These are phyloP conservation scores for Pantelozetes paolii DNA, from an alignment of 2,888 invertebrate species.

Conservation along the genomic window DNA sequence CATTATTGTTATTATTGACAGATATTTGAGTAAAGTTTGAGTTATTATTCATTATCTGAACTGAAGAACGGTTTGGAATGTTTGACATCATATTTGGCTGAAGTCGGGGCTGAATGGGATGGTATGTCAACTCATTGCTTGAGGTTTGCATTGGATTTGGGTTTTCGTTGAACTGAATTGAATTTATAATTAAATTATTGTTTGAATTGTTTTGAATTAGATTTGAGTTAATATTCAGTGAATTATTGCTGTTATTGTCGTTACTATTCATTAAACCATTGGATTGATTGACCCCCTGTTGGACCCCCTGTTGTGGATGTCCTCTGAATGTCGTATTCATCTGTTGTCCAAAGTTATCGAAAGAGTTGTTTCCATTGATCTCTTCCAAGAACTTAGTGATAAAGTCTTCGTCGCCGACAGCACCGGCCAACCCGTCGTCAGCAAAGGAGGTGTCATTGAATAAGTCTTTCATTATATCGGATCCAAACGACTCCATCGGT, in stretches of 20 bases:
- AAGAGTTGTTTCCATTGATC: constrained; percentile 2
- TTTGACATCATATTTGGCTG: constrained; percentile 32
- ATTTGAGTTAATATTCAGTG: background rate
- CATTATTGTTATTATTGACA: constrained; percentile 5
- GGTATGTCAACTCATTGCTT: constrained; percentile 17
- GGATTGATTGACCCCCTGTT: background rate
- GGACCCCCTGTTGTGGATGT: background rate
- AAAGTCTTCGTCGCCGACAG: constrained; percentile 39
- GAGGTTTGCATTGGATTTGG: background rate
- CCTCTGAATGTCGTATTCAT: background rate
- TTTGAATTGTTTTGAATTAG: constrained; percentile 4
- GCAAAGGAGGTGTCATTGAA: constrained; percentile 10
- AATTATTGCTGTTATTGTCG: constrained; percentile 9
- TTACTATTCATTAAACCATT: constrained; percentile 5
- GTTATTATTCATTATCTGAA: constrained; percentile 14
- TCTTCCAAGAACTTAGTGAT: constrained; percentile 39
- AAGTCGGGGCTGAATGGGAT: constrained; percentile 31
- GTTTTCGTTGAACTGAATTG: background rate
- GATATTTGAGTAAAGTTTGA: background rate
- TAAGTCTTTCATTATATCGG: constrained; percentile 3
- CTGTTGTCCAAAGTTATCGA: background rate
- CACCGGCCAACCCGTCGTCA: constrained; percentile 12
- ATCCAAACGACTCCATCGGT: background rate
- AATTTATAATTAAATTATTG: constrained; percentile 17
- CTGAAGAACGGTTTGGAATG: constrained; percentile 19